Evolutionary conservation across 2,888 invertebrate species (phyloP), one percentile per base, ranked within the genome.

Genomic region (Polydrusus cervinus): DNA sequence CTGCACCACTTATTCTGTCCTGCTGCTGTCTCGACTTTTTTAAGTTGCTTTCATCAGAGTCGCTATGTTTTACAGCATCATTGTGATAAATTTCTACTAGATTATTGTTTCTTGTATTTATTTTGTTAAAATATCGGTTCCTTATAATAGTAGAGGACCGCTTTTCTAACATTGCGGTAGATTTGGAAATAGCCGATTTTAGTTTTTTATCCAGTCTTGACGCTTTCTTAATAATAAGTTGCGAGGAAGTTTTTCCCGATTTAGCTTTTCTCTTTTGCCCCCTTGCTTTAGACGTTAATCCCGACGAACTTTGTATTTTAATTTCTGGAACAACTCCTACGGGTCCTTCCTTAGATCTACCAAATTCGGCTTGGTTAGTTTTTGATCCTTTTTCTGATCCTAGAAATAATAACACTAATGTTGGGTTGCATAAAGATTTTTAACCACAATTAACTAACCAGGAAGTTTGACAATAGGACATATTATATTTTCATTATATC

Each of bases 81-180:
- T 87, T 88, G 71, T 87, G 88, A 75, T 87, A 88, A 25, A 88
- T 81, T 79, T 88, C 87, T 3, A 87, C 85, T 38, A 88, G 76
- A 73, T 85, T 85, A 25, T 84, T 81, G 16, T 45, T 55, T n/a
- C 47, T 68, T 13, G 74, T 45, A 10, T 74, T 71, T 16, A 77
- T 18, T 66, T 71, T 78, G 8, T 61, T 71, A 6, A 76, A 34
- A 25, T 68, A 70, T 9, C 72, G 55, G n/a, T 34, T 76, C 18
- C 20, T 71, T 7, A 76, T 55, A 11, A 74, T 30, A 1, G 69
- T 62, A 9, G 76, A 68, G n/a, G 76, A 76, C 14, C 51, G 64
- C 34, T 74, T 71, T 10, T 78, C 78, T 45, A 78, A 30, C 7
- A 55, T 47, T 8, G 30, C 57, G 3, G 67, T 20, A 10, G 67